Conservation (phyloP, 1,140 invertebrate species). For the Anagrus nilaparvatae region DNA sequence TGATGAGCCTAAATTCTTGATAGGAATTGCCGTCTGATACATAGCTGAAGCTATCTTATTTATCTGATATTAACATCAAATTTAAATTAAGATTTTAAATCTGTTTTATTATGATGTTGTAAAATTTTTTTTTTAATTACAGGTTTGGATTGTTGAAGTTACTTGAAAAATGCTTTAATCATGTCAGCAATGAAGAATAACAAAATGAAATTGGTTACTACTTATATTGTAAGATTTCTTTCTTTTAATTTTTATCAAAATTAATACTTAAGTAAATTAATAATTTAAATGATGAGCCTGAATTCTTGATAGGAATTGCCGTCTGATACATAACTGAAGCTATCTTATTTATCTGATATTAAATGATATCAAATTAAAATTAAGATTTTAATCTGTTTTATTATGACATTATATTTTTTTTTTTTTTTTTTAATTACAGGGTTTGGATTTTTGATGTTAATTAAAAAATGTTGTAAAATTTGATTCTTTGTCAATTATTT, state of each 20-base stretch:
- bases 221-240: too few species aligned
- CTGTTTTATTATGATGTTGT: not conserved
- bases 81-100: not conserved
- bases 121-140: constrained; percentile 20
- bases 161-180: not conserved
- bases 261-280: constrained; percentile 2
- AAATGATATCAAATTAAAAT: not conserved
- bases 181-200: not conserved
- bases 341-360: constrained; percentile 29
- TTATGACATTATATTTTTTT: constrained; percentile 19
- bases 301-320: constrained; percentile 57
- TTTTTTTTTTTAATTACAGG: constrained; percentile 40
- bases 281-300: constrained; percentile 40
- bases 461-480: not conserved
- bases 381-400: not conserved
- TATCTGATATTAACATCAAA: constrained; percentile 20
- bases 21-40: constrained; percentile 61
- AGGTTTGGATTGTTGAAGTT: constrained; percentile 81
- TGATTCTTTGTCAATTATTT: too few species aligned
- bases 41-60: constrained; percentile 32
- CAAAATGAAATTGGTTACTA: not conserved
- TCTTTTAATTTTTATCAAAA: constrained; percentile 4
- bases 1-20: constrained; percentile 47
- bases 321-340: constrained; percentile 44
- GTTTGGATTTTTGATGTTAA: constrained; percentile 73